phyloP scores from a whole-genome alignment of 2,113 vertebrate species.

The Pongo abelii region DNA sequence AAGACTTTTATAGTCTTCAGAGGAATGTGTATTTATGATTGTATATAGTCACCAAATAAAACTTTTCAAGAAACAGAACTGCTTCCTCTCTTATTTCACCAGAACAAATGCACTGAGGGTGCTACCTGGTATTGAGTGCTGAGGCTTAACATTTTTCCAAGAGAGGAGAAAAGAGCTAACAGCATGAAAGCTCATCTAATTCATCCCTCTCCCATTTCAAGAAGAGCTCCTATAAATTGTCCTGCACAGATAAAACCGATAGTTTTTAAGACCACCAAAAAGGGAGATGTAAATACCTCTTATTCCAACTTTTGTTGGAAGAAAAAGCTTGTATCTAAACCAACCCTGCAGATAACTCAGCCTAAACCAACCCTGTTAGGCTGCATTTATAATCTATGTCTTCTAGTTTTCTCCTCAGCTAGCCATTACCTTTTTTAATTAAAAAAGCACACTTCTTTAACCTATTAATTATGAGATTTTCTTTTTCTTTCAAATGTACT shows the following conservation, averaged over 20 bases:
- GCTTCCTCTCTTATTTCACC: not conserved
- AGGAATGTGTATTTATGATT: constrained; percentile 40
- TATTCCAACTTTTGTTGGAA: not conserved
- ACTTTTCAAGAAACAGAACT: not conserved
- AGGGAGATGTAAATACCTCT: not conserved
- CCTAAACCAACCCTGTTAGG: not conserved
- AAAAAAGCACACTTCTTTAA: not conserved
- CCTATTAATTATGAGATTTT: not conserved
- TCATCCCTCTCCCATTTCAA: not conserved
- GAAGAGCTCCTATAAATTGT: not conserved
- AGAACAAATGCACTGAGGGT: not conserved
- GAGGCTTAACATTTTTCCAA: not conserved
- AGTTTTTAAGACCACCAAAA: not conserved
- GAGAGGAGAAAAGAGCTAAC: not conserved
- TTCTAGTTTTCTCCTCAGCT: constrained; percentile 20
- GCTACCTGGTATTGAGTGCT: accelerated
- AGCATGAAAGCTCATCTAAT: not conserved
- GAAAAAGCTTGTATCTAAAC: not conserved
- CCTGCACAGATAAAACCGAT: not conserved
- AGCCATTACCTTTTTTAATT: not conserved
- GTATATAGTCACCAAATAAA: constrained; percentile 64
- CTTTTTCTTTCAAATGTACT: not conserved
- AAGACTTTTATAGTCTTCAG: not conserved
- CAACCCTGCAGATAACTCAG: not conserved
- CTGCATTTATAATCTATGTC: not conserved